Base-by-base conservation (phyloP, 64 coral and sea anemone genomes). In the Orbicella faveolata region DNA sequence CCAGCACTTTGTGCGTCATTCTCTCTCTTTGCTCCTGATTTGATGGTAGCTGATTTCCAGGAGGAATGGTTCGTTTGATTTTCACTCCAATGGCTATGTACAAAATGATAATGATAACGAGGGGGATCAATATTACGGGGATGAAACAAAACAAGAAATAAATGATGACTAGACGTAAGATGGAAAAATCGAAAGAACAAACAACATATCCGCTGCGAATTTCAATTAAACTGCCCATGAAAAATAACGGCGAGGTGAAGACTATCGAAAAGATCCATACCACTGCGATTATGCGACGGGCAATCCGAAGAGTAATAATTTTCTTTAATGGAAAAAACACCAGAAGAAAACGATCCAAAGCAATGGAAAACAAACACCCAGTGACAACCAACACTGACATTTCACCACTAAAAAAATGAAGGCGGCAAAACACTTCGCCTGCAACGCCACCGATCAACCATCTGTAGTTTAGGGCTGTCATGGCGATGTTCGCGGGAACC, bases 71-170 rank as follows among this genome's bases (percentile, higher is more conserved):
- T 19, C 63, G 52, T 23, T 57, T 79, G 13, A 92, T 75, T 92
- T 92, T 92, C 11, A 92, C 13, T 25, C 75, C 85, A 52, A 92
- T 92, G 17, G 83, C 82, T 21, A 79, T 17, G 61, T 92, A 92
- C 8, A 92, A 34, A 9, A 52, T 10, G 75, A 82, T 69, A 8
- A 77, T 68, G 14, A 25, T 53, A 15, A 69, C 1, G 1, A 92
- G 25, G 0, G 90, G 90, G 25, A 84, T 62, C 2, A 55, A 73
- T 63, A 92, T 79, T 10, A 92, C 20, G 21, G 62, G 44, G 9
- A 81, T 0, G 36, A 79, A 92, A 15, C 39, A 70, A 57, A 87
- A 72, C 6, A 75, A 20, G 15, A 76, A 52, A 62, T 86, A 92
- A 0, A 34, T 0, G 16, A 44, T 17, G 3, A 70, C 20, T 0